Base-by-base conservation (phyloP, 2,113 vertebrate species). In the Lasiurus borealis region DNA sequence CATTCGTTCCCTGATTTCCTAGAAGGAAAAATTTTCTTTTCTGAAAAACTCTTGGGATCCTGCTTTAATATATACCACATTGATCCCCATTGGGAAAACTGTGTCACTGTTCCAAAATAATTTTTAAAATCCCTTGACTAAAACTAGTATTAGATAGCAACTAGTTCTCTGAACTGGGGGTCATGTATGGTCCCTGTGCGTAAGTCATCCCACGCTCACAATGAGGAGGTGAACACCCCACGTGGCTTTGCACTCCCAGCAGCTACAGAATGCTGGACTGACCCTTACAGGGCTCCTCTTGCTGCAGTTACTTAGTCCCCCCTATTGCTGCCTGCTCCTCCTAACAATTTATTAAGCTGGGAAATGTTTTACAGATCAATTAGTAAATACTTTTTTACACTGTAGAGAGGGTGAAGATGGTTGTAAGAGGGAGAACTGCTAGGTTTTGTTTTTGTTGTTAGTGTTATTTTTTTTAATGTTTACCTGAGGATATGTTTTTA, bases 1-100 rank as follows among this genome's bases (percentile, higher is more conserved):
- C 34, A 18, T 94, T 91, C 81, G 54, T 89, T 93, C n/a, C 62
- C 23, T 66, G 71, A 34, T 19, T 54, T 81, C 4, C 54, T 75
- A 91, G 7, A 40, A 87, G 36, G 25, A 75, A 73, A 8, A 85
- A 75, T 16, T 16, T 66, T 3, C 44, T 83, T 40, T 31, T 57
- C 13, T 16, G 15, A 93, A 78, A 10, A 44, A 73, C 13, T 31
- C 7, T 23, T 18, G 1, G 29, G 27, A 44, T 29, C 8, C 36
- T 84, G 36, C 62, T 62, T 14, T 73, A 46, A 59, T 29, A 57
- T 9, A 11, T 18, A 40, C 0, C 10, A 15, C 12, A 66, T 18
- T 27, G 64, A 77, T 21, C 1, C 8, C 29, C 21, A 25, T 23
- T 12, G 78, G 23, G 18, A 46, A 66, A 90, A 83, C 23, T 44